Conservation (phyloP, 2,113 vertebrate species). For the Thermophis baileyi region DNA sequence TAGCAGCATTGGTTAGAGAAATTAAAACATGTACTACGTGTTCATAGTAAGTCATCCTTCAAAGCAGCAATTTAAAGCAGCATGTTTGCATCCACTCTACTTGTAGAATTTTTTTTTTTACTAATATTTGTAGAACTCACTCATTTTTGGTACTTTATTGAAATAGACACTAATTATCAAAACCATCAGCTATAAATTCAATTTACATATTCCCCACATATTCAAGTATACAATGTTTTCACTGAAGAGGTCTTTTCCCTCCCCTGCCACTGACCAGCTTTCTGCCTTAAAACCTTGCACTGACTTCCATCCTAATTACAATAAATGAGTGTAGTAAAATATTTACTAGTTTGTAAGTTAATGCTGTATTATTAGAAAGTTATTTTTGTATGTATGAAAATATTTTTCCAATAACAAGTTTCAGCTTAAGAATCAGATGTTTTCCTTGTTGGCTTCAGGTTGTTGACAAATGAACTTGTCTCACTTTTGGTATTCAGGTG, state of each 20-base stretch:
- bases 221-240: not conserved
- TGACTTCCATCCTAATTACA: not conserved
- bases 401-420: not conserved
- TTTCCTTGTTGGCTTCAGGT: not conserved
- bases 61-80: not conserved
- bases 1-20: not conserved
- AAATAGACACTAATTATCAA: not conserved
- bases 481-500: not conserved
- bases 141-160: not conserved
- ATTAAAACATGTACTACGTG: not conserved
- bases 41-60: not conserved
- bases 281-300: not conserved
- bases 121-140: not conserved
- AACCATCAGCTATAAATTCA: not conserved
- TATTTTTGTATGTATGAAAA: not conserved
- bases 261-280: not conserved
- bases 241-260: not conserved
- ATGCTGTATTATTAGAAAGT: not conserved
- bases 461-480: not conserved
- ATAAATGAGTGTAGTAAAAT: not conserved
- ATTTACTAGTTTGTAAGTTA: constrained; percentile 1
- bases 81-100: not conserved
- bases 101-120: not conserved
- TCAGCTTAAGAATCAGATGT: not conserved
- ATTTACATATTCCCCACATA: not conserved